Percentiles rank a stretch among this genome's conserved stretches.
phyloP scores from a whole-genome alignment of 2,797 vertebrate genomes.

The Sebastes trivittatus region DNA sequence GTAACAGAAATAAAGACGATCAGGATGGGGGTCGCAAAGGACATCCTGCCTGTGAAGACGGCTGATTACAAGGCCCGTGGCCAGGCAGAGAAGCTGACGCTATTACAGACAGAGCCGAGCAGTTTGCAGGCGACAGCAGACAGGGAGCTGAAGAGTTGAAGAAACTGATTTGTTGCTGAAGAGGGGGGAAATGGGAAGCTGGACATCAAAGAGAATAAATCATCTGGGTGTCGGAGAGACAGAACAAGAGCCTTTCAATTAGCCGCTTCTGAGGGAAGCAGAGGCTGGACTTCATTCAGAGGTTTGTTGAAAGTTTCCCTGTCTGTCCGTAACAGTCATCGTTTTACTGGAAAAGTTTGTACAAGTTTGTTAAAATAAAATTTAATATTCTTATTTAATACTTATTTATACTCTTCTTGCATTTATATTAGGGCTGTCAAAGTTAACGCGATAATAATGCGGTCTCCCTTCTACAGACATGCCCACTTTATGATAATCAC shows the following conservation, averaged over 20 bases:
- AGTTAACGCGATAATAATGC: no score
- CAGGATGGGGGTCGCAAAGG: not conserved
- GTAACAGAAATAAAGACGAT: slow-evolving; percentile 19
- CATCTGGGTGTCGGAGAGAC: slow-evolving; percentile 45
- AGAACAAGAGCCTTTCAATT: slow-evolving; percentile 29
- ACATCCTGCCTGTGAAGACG: slow-evolving; percentile 2
- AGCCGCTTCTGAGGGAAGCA: slow-evolving; percentile 12
- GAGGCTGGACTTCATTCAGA: slow-evolving; percentile 3
- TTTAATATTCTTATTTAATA: no score
- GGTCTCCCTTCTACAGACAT: no score
- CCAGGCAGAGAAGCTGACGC: slow-evolving; percentile 14
- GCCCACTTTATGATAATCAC: no score
- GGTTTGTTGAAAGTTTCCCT: not conserved
- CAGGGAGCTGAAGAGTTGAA: not conserved
- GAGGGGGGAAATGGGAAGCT: slow-evolving; percentile 34
- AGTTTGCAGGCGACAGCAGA: not conserved
- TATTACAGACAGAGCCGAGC: slow-evolving; percentile 15
- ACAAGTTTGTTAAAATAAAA: not conserved
- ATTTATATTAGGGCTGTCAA: no score
- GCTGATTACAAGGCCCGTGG: slow-evolving; percentile 6
- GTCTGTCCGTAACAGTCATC: not conserved
- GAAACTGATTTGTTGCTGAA: slow-evolving; percentile 36
- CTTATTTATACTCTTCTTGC: no score
- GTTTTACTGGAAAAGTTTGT: slow-evolving; percentile 16
- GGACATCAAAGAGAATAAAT: slow-evolving; percentile 67